Evolutionary conservation across 2,113 vertebrate genomes (phyloP).

Genomic region (Cyrtonyx montezumae): DNA sequence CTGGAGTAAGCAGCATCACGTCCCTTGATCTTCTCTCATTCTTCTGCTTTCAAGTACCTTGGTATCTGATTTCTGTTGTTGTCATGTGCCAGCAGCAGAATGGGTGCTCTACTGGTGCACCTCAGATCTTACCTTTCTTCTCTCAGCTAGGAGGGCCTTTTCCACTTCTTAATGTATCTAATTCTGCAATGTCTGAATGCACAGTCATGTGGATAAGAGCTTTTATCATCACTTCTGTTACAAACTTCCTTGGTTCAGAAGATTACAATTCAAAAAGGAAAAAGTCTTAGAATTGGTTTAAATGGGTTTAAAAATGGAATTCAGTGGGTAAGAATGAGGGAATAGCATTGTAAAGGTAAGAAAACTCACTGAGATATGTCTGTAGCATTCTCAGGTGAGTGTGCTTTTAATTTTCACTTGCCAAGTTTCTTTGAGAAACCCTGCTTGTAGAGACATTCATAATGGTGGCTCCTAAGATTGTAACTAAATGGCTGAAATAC

Average conservation of each 20-base stretch:
- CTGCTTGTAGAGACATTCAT: neutral
- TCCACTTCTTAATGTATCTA: neutral
- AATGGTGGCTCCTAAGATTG: neutral
- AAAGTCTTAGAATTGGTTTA: constrained; percentile 12
- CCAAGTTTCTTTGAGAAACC: neutral
- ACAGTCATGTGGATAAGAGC: constrained; percentile 4
- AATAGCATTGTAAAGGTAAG: neutral
- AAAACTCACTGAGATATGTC: neutral
- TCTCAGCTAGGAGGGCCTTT: neutral
- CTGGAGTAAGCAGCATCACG: neutral
- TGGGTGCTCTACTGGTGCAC: neutral
- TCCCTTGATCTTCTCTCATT: neutral
- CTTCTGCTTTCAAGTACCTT: neutral
- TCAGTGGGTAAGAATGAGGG: neutral
- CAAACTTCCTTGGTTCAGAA: constrained; percentile 1
- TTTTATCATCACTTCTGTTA: constrained; percentile 37
- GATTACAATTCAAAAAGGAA: constrained; percentile 1
- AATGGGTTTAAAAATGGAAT: constrained; percentile 37
- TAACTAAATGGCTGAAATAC: neutral
- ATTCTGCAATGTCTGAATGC: neutral
- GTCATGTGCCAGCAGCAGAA: neutral
- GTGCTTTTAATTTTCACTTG: constrained; percentile 8
- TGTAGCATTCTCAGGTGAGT: neutral
- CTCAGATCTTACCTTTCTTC: neutral
- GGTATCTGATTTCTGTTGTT: neutral